These are phyloP conservation scores for Caenorhabditis tropicalis DNA, from an alignment of 1,140 invertebrate genomes.

Conservation along the genomic window DNA sequence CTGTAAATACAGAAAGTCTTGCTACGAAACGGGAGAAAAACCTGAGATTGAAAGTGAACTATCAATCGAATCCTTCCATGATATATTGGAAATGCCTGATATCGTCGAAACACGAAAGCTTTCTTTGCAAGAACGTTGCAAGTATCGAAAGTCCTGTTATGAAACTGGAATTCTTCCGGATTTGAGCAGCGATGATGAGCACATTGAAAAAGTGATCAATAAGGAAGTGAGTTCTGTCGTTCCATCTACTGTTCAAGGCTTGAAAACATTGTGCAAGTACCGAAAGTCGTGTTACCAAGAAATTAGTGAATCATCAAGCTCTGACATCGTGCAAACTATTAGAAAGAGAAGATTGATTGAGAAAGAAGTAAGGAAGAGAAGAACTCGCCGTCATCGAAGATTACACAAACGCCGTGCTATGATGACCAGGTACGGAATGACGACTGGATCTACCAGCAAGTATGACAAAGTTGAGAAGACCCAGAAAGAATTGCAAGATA, in stretches of 20 bases:
- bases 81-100: constrained; percentile 41
- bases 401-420: constrained; percentile 13
- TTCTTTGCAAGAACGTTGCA: constrained; percentile 56
- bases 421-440: constrained; percentile 31
- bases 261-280: constrained; percentile 55
- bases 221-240: constrained; percentile 27
- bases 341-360: constrained; percentile 36
- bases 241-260: constrained; percentile 35
- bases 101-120: constrained; percentile 45
- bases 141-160: constrained; percentile 61
- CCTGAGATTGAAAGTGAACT: constrained; percentile 54
- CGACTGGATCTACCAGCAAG: background rate
- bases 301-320: background rate
- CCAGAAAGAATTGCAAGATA: constrained; percentile 15
- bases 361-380: constrained; percentile 47
- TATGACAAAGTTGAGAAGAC: constrained; percentile 28
- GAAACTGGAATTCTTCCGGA: constrained; percentile 55
- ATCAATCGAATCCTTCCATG: constrained; percentile 12
- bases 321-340: constrained; percentile 46
- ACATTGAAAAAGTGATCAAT: constrained; percentile 18
- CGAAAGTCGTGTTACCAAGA: constrained; percentile 55
- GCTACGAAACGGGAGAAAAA: constrained; percentile 61
- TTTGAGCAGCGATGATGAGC: constrained; percentile 27
- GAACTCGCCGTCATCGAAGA: background rate
- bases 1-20: constrained; percentile 60